phyloP scores from a whole-genome alignment of 1,140 invertebrate species.

The Lasioglossum baleicum region DNA sequence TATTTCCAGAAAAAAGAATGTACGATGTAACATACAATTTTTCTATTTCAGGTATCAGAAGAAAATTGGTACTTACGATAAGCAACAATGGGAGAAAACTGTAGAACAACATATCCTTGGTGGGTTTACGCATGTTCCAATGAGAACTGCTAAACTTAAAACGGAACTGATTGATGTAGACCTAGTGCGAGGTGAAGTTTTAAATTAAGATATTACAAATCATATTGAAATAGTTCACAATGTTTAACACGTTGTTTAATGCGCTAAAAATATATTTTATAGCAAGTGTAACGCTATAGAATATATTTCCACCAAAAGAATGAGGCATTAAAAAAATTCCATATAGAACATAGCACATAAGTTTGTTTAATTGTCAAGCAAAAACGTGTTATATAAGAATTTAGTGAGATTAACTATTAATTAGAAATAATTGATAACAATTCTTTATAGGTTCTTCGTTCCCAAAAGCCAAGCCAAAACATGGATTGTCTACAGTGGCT shows the following conservation, averaged over 20 bases:
- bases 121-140: slow-evolving; percentile 91
- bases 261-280: too few species aligned
- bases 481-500: slow-evolving; percentile 90
- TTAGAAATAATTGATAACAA: slow-evolving; percentile 1
- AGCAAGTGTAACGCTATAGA: too few species aligned
- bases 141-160: slow-evolving; percentile 92
- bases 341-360: too few species aligned
- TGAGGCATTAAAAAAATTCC: too few species aligned
- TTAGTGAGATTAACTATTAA: slow-evolving; percentile 16
- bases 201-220: slow-evolving; percentile 1
- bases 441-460: slow-evolving; percentile 90
- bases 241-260: too few species aligned
- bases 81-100: slow-evolving; percentile 97
- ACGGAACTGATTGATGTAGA: slow-evolving; percentile 97
- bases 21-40: neutral
- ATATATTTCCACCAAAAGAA: too few species aligned
- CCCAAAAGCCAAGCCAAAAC: slow-evolving; percentile 95
- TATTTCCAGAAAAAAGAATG: neutral
- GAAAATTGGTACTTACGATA: slow-evolving; percentile 97
- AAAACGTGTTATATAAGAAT: neutral
- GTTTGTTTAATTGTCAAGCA: neutral
- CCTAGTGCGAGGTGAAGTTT: slow-evolving; percentile 85
- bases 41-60: slow-evolving; percentile 89
- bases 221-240: neutral
- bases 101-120: slow-evolving; percentile 93